Percentiles rank a stretch among this genome's conserved stretches.
Evolutionary conservation across 2,888 invertebrate species (phyloP).

Genomic region (Barypeithes pellucidus): DNA sequence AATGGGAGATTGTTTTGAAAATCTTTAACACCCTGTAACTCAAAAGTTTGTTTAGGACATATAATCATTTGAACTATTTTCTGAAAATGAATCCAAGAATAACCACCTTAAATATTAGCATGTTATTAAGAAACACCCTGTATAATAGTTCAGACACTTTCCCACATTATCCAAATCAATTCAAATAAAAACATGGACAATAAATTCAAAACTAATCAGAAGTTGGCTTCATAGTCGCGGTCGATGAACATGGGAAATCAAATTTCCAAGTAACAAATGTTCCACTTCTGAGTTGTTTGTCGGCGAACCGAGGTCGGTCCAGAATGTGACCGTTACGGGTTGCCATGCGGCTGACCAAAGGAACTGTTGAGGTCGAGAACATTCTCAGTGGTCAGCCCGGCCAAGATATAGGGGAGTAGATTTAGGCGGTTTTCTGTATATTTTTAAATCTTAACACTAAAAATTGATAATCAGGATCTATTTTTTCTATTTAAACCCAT

Average conservation of each 20-base stretch:
- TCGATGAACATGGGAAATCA: slow-evolving; percentile 63
- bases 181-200: slow-evolving; percentile 52
- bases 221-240: slow-evolving; percentile 58
- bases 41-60: no score
- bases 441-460: no score
- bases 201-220: slow-evolving; percentile 61
- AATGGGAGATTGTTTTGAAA: no score
- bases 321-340: slow-evolving; percentile 62
- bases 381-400: slow-evolving; percentile 53
- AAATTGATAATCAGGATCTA: no score
- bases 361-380: slow-evolving; percentile 55
- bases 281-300: slow-evolving; percentile 68
- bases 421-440: neutral
- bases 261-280: slow-evolving; percentile 68
- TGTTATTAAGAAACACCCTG: no score
- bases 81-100: no score
- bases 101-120: no score
- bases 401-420: slow-evolving; percentile 42
- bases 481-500: no score
- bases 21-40: no score
- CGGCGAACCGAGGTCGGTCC: slow-evolving; percentile 61
- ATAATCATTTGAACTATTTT: no score
- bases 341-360: slow-evolving; percentile 51
- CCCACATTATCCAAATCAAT: slow-evolving; percentile 27
- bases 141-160: no score